These are phyloP conservation scores for Hirundichthys speculiger DNA, from an alignment of 2,113 vertebrate species.

Conservation along the genomic window DNA sequence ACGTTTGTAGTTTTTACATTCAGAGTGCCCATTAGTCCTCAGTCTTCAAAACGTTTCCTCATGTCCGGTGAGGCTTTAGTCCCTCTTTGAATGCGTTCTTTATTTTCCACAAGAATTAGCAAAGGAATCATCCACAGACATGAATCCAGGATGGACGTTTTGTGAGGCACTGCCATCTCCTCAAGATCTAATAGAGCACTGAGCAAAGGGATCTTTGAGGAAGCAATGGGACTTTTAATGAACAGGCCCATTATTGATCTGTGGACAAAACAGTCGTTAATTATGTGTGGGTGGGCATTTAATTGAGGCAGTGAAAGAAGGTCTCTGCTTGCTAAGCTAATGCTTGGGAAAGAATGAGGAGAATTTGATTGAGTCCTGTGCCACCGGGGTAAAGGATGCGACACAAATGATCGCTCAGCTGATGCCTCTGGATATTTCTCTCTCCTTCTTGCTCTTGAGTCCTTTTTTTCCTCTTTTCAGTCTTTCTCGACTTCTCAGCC, in stretches of 20 bases:
- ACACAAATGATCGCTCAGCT: conserved; percentile 58
- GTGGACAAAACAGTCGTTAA: conserved; percentile 83
- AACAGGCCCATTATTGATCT: conserved; percentile 81
- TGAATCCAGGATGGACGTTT: conserved; percentile 48
- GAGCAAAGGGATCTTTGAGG: conserved; percentile 63
- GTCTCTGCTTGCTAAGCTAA: conserved; percentile 64
- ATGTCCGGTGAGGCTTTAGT: conserved; percentile 26
- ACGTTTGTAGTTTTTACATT: conserved; percentile 22
- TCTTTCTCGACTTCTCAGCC: background rate
- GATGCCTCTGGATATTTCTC: conserved; percentile 25
- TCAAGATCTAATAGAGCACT: conserved; percentile 54
- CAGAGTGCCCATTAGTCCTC: conserved; percentile 33
- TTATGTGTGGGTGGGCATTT: conserved; percentile 79
- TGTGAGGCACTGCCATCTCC: conserved; percentile 46
- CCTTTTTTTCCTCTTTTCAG: conserved; percentile 3
- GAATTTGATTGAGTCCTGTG: conserved; percentile 74
- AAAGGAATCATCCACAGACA: conserved; percentile 35
- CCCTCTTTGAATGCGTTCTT: conserved; percentile 41
- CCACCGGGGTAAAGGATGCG: conserved; percentile 63
- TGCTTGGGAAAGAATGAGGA: conserved; percentile 64
- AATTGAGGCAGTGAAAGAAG: conserved; percentile 78
- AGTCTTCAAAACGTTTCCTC: conserved; percentile 37
- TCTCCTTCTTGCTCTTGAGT: conserved; percentile 4
- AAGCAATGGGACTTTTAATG: conserved; percentile 80
- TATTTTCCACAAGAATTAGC: conserved; percentile 25